Evolutionary conservation across 2,113 vertebrate species (phyloP).

Genomic region (Propithecus coquereli): DNA sequence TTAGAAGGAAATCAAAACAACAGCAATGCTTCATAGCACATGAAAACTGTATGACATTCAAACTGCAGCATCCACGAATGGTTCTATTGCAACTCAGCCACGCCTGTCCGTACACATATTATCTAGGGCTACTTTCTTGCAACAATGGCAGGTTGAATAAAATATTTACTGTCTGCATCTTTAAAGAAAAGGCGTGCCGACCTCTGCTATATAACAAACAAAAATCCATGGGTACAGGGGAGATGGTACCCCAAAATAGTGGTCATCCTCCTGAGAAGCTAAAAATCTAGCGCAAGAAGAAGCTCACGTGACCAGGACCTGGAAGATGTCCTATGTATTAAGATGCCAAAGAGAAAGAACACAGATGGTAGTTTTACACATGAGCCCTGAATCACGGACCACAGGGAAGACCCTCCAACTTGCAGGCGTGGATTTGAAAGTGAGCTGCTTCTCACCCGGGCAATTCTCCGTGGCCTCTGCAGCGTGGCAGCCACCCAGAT

Average conservation of each 20-base stretch:
- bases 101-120: rapidly evolving
- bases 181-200: not conserved
- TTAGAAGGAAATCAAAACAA: not conserved
- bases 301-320: no score
- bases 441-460: not conserved
- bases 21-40: rapidly evolving
- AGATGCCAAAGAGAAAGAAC: not conserved
- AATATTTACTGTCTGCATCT: not conserved
- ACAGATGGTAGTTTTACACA: not conserved
- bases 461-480: rapidly evolving
- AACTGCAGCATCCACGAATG: rapidly evolving
- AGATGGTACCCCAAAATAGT: not conserved
- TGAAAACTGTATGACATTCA: not conserved
- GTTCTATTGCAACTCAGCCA: not conserved
- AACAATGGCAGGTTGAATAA: not conserved
- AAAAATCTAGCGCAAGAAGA: not conserved
- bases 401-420: not conserved
- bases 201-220: not conserved
- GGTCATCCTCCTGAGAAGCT: not conserved
- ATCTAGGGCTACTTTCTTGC: not conserved
- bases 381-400: not conserved
- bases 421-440: rapidly evolving
- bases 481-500: not conserved
- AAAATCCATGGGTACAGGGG: not conserved
- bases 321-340: not conserved